These are phyloP conservation scores for Ibidorhyncha struthersii DNA, from an alignment of 2,113 vertebrate genomes.

Conservation along the genomic window DNA sequence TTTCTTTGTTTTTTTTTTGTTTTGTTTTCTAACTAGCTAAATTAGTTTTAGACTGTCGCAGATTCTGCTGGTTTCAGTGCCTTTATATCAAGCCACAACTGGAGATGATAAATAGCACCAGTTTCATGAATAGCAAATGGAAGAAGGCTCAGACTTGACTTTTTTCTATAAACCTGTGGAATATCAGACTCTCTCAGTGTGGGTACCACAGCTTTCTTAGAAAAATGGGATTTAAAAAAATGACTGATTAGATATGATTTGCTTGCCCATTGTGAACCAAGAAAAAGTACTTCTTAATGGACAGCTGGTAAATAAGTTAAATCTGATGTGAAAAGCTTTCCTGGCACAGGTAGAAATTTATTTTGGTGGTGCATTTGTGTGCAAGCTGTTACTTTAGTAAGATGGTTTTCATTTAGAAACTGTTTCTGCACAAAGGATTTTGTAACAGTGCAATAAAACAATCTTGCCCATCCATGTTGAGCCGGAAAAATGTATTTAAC, in stretches of 20 bases:
- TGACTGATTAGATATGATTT: background rate
- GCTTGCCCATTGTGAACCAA: background rate
- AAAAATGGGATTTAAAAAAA: background rate
- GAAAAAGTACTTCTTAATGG: background rate
- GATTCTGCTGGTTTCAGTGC: background rate
- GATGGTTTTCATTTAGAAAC: conserved; percentile 23
- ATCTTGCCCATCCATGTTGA: background rate
- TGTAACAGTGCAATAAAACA: conserved; percentile 7
- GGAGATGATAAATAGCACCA: background rate
- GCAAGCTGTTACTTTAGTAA: background rate
- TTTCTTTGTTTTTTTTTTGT: background rate
- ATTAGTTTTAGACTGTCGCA: background rate
- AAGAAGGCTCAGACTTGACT: background rate
- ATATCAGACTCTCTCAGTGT: background rate
- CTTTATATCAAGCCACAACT: background rate
- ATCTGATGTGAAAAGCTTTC: background rate
- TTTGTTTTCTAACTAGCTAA: background rate
- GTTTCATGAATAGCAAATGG: background rate
- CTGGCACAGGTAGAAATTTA: background rate
- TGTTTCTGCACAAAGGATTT: conserved; percentile 17
- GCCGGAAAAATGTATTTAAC: background rate
- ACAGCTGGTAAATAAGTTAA: background rate
- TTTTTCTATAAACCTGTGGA: background rate
- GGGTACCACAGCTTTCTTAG: background rate
- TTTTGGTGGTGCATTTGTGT: background rate